A percentile compares a stretch with the other conserved stretches of the same genome.
Conservation (phyloP, 2,113 vertebrate genomes). For the Emydocephalus ijimae region DNA sequence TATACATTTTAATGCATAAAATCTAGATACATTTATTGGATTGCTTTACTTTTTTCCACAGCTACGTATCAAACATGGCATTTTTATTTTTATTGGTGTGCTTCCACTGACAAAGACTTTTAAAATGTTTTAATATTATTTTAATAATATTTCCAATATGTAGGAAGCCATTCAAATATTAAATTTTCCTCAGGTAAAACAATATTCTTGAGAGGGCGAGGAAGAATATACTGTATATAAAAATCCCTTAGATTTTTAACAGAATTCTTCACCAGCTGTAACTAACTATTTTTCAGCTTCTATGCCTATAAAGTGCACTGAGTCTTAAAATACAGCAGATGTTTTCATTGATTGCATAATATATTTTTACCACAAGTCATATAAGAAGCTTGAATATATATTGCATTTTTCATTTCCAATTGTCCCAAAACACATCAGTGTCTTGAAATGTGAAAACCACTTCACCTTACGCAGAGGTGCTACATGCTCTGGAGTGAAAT, state of each 20-base stretch:
- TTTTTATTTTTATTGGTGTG: background rate
- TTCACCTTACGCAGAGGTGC: constrained; percentile 18
- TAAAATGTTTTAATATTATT: background rate
- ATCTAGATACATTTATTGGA: background rate
- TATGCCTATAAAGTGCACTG: background rate
- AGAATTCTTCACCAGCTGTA: background rate
- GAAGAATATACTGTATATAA: background rate
- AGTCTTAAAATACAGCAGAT: background rate
- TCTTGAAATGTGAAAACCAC: constrained; percentile 28
- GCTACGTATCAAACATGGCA: background rate
- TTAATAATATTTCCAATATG: background rate
- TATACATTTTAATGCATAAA: background rate
- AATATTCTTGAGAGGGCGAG: background rate
- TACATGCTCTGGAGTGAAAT: constrained; percentile 23
- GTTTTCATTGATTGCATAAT: background rate
- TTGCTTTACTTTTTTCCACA: background rate
- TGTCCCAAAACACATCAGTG: constrained; percentile 26
- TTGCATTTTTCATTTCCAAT: constrained; percentile 18
- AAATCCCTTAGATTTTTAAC: background rate
- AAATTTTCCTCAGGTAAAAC: background rate
- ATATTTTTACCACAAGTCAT: constrained; percentile 12
- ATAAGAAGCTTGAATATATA: background rate
- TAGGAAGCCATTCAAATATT: background rate
- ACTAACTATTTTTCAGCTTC: constrained; percentile 15
- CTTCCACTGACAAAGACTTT: background rate